These are phyloP conservation scores for Sitta carolinensis DNA, from an alignment of 2,797 vertebrate genomes.

Conservation along the genomic window DNA sequence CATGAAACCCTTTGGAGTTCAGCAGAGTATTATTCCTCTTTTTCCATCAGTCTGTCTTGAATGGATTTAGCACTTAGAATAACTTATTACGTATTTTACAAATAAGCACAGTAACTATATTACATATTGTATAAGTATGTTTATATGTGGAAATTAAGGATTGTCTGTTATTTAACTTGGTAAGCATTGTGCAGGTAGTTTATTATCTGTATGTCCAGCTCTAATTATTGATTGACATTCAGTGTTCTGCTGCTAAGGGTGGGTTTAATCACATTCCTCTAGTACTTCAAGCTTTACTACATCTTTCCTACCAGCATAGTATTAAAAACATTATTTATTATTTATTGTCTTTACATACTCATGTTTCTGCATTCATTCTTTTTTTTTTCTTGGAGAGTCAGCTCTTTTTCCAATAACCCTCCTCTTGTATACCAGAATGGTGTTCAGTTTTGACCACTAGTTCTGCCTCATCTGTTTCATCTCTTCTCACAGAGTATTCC, in stretches of 20 bases:
- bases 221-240: background rate
- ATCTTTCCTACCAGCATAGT: background rate
- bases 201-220: background rate
- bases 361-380: background rate
- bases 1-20: background rate
- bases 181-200: background rate
- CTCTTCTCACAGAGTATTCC: background rate
- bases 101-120: background rate
- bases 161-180: background rate
- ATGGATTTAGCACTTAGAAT: background rate
- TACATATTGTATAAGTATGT: background rate
- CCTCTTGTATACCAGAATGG: background rate
- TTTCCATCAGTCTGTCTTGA: background rate
- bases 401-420: background rate
- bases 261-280: background rate
- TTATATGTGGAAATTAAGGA: background rate
- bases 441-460: background rate
- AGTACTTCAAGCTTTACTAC: background rate
- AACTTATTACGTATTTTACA: background rate
- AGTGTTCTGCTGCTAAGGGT: background rate
- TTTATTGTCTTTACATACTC: background rate
- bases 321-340: background rate
- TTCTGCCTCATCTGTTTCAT: background rate
- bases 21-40: background rate
- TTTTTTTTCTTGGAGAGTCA: background rate